Conservation (phyloP, 2,888 invertebrate genomes). For the Trilocha varians region DNA sequence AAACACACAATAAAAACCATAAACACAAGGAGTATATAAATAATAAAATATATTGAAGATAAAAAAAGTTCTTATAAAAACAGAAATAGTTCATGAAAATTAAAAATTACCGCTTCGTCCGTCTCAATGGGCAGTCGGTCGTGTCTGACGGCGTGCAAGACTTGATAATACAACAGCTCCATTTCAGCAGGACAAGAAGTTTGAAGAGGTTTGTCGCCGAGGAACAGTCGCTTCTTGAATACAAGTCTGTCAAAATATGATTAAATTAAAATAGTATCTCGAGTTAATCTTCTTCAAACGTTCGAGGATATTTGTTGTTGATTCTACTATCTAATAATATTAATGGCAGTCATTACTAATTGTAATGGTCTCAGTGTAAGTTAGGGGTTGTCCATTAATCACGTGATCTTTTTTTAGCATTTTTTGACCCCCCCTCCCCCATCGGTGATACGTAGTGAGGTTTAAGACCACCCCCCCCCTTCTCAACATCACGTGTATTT, state of each 20-base stretch:
- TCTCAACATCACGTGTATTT: no score
- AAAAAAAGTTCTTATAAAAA: not conserved
- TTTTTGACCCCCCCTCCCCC: no score
- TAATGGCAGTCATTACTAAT: no score
- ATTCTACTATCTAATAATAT: not conserved
- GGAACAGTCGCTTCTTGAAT: constrained; percentile 64
- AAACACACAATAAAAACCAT: no score
- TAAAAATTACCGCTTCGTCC: constrained; percentile 88
- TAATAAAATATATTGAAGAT: not conserved
- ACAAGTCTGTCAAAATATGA: constrained; percentile 31
- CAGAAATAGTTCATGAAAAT: not conserved
- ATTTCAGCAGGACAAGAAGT: constrained; percentile 87
- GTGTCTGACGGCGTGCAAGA: constrained; percentile 89
- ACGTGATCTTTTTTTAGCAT: no score
- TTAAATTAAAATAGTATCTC: not conserved
- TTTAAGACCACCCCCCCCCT: no score
- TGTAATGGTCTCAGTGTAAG: no score
- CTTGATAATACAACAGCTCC: constrained; percentile 94
- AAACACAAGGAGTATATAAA: no score
- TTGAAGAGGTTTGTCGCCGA: constrained; percentile 58
- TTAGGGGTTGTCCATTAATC: no score
- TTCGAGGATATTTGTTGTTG: not conserved
- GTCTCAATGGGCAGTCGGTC: constrained; percentile 94
- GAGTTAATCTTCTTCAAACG: no score
- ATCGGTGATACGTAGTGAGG: no score